Evolutionary conservation across 2,888 invertebrate genomes (phyloP).

Genomic region (Fragum fragum): DNA sequence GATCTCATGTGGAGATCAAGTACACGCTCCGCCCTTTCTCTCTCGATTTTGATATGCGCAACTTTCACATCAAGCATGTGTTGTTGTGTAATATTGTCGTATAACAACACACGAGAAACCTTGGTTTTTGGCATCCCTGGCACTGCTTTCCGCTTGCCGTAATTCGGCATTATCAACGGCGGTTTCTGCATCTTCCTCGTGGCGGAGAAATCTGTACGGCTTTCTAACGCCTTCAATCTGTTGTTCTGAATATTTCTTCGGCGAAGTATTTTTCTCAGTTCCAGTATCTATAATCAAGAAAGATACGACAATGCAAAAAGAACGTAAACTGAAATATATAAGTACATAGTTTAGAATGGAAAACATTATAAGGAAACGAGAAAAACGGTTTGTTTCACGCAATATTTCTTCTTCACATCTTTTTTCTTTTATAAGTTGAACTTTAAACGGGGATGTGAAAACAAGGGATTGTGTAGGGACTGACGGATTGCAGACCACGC

Average conservation of each 20-base stretch:
- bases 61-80: conserved; percentile 82
- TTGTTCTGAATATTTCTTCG: not conserved
- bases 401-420: too few relatives aligned
- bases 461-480: too few relatives aligned
- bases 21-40: conserved; percentile 67
- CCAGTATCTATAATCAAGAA: conserved; percentile 5
- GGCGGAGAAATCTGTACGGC: conserved; percentile 33
- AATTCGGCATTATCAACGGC: conserved; percentile 81
- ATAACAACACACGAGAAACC: conserved; percentile 79
- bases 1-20: conserved; percentile 75
- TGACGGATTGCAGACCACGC: too few relatives aligned
- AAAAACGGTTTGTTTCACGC: too few relatives aligned
- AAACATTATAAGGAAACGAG: too few relatives aligned
- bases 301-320: too few relatives aligned
- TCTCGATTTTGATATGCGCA: conserved; percentile 74
- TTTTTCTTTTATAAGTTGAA: too few relatives aligned
- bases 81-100: conserved; percentile 83
- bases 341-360: too few relatives aligned
- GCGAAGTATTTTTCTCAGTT: not conserved
- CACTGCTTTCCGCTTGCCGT: conserved; percentile 73
- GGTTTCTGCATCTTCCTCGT: conserved; percentile 79
- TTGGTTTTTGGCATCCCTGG: conserved; percentile 78
- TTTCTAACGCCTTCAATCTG: not conserved
- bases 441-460: too few relatives aligned
- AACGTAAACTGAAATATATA: too few relatives aligned